These are phyloP conservation scores for Strigamia crassipes DNA, from an alignment of 2,888 invertebrate genomes.

Conservation along the genomic window DNA sequence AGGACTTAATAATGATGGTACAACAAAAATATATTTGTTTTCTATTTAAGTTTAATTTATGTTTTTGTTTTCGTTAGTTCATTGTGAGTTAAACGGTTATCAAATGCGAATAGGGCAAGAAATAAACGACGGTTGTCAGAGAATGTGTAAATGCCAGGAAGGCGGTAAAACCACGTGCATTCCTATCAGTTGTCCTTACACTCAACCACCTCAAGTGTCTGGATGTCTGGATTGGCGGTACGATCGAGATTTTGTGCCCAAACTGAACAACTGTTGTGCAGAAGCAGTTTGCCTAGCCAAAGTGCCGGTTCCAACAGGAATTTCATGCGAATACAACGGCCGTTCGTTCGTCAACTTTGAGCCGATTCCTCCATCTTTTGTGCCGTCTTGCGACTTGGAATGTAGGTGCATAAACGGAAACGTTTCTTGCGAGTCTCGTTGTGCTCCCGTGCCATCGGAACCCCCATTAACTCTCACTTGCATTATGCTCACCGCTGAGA, in stretches of 20 bases:
- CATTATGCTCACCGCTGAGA: conserved; percentile 67
- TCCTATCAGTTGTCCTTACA: conserved; percentile 36
- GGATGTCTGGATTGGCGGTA: conserved; percentile 44
- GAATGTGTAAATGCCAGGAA: conserved; percentile 38
- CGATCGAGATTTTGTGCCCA: conserved; percentile 19
- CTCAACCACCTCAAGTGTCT: conserved; percentile 35
- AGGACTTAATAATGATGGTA: conserved; percentile 43
- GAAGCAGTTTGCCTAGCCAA: conserved; percentile 23
- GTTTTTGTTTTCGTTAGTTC: background rate
- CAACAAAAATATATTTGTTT: background rate
- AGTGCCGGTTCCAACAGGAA: conserved; percentile 63
- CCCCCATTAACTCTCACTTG: conserved; percentile 78
- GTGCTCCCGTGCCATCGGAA: conserved; percentile 74
- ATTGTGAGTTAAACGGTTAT: conserved; percentile 19
- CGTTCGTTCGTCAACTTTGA: conserved; percentile 75
- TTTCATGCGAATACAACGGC: conserved; percentile 77
- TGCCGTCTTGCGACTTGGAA: conserved; percentile 80
- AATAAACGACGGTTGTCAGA: background rate
- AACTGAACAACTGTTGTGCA: conserved; percentile 43
- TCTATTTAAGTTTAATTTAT: background rate
- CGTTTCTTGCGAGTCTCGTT: conserved; percentile 80
- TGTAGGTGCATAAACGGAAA: conserved; percentile 88
- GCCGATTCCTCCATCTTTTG: conserved; percentile 71
- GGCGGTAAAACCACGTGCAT: background rate
- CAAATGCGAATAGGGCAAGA: conserved; percentile 26